Conservation (phyloP, 2,797 vertebrate genomes). For the Artibeus jamaicensis region DNA sequence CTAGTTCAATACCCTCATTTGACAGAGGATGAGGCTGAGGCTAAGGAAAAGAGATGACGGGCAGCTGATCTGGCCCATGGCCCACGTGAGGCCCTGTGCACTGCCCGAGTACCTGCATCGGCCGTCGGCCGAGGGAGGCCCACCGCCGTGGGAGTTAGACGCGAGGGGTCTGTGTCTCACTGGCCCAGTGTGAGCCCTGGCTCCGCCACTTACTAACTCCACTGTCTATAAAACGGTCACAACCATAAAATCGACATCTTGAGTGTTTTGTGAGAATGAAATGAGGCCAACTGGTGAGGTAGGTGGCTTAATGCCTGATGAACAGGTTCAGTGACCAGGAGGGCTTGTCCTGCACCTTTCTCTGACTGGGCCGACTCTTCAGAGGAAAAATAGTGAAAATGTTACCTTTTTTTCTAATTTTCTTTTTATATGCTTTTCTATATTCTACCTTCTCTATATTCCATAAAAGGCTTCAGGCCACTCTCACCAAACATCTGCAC, state of each 20-base stretch:
- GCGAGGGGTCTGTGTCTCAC: accelerated
- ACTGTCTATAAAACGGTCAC: neutral
- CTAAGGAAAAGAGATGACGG: neutral
- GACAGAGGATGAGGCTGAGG: neutral
- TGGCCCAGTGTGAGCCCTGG: neutral
- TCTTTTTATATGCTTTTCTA: neutral
- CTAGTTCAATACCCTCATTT: neutral
- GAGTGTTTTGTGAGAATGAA: neutral
- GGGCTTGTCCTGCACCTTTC: neutral
- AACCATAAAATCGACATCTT: neutral
- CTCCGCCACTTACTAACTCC: neutral
- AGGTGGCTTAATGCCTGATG: neutral
- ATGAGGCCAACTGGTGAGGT: neutral
- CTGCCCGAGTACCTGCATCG: neutral
- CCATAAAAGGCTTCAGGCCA: neutral
- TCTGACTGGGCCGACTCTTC: neutral
- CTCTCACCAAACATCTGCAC: neutral
- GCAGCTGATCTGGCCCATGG: neutral
- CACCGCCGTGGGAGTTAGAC: neutral
- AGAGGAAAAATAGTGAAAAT: neutral
- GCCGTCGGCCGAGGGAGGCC: neutral
- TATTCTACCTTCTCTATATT: neutral
- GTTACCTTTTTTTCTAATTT: neutral
- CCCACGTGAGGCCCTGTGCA: neutral
- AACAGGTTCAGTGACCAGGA: neutral